These are phyloP conservation scores for Ascaphus truei DNA, from an alignment of 2,113 vertebrate genomes.

Conservation along the genomic window DNA sequence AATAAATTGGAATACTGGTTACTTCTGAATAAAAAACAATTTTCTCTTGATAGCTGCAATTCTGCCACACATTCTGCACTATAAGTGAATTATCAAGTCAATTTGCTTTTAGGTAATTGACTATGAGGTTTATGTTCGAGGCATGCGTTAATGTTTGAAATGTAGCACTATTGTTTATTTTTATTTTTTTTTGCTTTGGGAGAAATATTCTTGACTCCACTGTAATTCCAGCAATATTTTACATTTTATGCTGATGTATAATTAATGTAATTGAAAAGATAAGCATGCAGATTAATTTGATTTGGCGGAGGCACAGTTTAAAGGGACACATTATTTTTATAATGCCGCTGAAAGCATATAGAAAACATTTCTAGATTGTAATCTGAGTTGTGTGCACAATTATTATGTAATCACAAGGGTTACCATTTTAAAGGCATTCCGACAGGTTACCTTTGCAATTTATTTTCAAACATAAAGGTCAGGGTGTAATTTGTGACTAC, in stretches of 20 bases:
- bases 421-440: constrained; percentile 3
- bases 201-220: background rate
- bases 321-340: background rate
- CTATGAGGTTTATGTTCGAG: background rate
- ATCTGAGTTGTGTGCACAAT: background rate
- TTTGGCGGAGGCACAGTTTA: background rate
- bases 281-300: background rate
- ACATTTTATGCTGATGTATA: background rate
- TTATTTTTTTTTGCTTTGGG: background rate
- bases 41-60: background rate
- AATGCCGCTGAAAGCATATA: background rate
- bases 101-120: background rate
- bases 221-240: constrained; percentile 1
- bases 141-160: background rate
- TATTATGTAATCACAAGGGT: constrained; percentile 4
- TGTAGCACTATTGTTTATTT: background rate
- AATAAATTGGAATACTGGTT: background rate
- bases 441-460: background rate
- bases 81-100: background rate
- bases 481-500: constrained; percentile 9
- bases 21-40: background rate
- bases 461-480: constrained; percentile 1
- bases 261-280: constrained; percentile 11
- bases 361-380: background rate
- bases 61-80: background rate